A percentile compares a stretch with the other conserved stretches of the same genome.
Conservation (phyloP, 37 sponge, comb jelly and placozoan genomes). For the Mnemiopsis leidyi region DNA sequence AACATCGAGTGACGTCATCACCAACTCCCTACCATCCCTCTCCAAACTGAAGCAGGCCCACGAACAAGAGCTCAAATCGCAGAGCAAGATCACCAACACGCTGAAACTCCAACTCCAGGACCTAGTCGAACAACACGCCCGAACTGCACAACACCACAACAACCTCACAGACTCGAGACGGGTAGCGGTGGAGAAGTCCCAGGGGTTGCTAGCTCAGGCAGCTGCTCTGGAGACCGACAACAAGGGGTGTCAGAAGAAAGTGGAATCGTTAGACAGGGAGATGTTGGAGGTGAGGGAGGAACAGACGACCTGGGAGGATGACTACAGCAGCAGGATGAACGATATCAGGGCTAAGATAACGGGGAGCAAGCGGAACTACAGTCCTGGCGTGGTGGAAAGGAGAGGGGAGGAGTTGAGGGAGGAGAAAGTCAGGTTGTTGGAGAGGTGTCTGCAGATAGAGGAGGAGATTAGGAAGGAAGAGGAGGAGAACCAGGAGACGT, state of each 20-base stretch:
- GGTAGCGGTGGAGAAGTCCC: background rate
- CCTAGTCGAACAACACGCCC: background rate
- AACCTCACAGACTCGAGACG: background rate
- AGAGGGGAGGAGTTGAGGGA: constrained; percentile 45
- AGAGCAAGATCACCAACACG: background rate
- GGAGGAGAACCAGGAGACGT: background rate
- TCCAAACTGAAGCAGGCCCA: constrained; percentile 12
- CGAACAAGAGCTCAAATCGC: constrained; percentile 14
- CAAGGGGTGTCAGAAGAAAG: background rate
- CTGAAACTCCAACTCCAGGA: background rate
- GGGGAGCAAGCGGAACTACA: background rate
- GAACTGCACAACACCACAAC: constrained; percentile 10
- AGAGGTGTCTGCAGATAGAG: background rate
- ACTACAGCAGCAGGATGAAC: constrained; percentile 31
- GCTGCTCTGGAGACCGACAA: background rate
- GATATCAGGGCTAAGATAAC: constrained; percentile 37
- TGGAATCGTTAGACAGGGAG: constrained; percentile 3
- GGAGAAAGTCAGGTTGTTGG: background rate
- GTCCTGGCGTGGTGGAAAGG: background rate
- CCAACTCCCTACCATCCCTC: constrained; percentile 19
- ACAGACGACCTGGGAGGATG: background rate
- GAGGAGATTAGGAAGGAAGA: background rate
- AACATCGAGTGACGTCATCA: constrained; percentile 39
- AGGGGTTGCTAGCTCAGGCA: background rate
- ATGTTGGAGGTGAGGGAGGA: constrained; percentile 57